Base-by-base conservation (phyloP, 2,888 invertebrate species). In the Zaprionus lineosus region DNA sequence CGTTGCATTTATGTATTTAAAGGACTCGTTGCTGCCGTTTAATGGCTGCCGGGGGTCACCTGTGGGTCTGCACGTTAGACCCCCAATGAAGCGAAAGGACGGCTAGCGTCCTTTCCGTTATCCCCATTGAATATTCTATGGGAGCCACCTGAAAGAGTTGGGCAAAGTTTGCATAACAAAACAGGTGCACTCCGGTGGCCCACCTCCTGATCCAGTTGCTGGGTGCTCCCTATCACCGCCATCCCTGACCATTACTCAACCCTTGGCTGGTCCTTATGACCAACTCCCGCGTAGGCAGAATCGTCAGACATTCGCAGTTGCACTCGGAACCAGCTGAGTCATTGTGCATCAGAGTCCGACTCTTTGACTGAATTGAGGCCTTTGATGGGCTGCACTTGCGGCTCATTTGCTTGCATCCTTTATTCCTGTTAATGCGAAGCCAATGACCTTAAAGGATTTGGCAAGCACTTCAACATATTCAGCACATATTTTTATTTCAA, bases 81-180 rank as follows among this genome's bases (percentile, higher is more conserved):
- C 61, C n/a, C 24, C 61, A 71, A 71, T 69, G 66, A 69, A 71
- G 56, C 56, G 33, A 18, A n/a, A 3, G 70, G 44, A 51, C 46
- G 39, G 31, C 37, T 46, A 40, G 41, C 60, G 46, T 66, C 66
- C 66, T 66, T 66, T 58, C n/a, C n/a, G n/a, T n/a, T n/a, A n/a
- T 39, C 48, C 69, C 16, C 65, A 71, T 71, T 50, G 60, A 64
- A 61, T 68, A 72, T 72, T 73, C 61, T 60, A 61, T 58, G 57
- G 51, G 52, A 63, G 59, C 64, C 64, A 67, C 34, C 75, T 74
- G 66, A 67, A 48, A 67, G 71, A 68, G 53, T 43, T 43, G 66
- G 58, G 58, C 36, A 59, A 69, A 75, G 74, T 75, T 75, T 81
- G 82, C 76, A 77, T 77, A 71, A 58, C 69, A 66, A 81, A 82